Evolutionary conservation across 2,113 vertebrate species (phyloP).

Genomic region (Leucosticte australis): DNA sequence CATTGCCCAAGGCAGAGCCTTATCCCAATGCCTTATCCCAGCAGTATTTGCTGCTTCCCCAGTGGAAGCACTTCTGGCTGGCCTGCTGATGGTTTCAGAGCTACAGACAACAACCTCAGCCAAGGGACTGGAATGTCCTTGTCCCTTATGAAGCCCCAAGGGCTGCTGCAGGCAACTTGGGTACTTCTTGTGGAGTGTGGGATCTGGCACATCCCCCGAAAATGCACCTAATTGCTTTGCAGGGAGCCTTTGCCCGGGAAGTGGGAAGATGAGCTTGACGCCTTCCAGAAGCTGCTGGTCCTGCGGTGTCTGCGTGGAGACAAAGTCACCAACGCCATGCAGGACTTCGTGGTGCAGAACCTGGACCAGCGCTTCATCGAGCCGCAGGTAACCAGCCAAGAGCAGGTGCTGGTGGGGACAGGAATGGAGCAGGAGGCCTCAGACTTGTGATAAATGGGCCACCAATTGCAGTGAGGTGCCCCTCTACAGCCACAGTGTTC

Average conservation of each 20-base stretch:
- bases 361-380: constrained; percentile 87
- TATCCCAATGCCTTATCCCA: background rate
- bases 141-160: background rate
- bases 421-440: background rate
- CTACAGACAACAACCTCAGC: background rate
- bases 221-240: background rate
- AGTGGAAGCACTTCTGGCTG: background rate
- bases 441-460: background rate
- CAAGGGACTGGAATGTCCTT: background rate
- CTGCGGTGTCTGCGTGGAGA: constrained; percentile 87
- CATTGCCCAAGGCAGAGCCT: background rate
- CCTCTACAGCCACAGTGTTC: background rate
- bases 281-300: constrained; percentile 88
- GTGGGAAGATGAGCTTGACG: constrained; percentile 78
- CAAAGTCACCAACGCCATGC: constrained; percentile 85
- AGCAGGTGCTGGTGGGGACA: background rate
- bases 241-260: constrained; percentile 82
- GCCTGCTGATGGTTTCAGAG: background rate
- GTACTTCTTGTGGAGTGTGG: background rate
- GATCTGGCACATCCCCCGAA: background rate
- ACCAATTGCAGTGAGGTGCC: background rate
- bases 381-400: constrained; percentile 76
- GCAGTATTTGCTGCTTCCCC: background rate
- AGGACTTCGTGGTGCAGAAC: constrained; percentile 85
- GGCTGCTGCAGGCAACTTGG: background rate